phyloP scores from a whole-genome alignment of 2,113 vertebrate genomes.

The Euleptes europaea region DNA sequence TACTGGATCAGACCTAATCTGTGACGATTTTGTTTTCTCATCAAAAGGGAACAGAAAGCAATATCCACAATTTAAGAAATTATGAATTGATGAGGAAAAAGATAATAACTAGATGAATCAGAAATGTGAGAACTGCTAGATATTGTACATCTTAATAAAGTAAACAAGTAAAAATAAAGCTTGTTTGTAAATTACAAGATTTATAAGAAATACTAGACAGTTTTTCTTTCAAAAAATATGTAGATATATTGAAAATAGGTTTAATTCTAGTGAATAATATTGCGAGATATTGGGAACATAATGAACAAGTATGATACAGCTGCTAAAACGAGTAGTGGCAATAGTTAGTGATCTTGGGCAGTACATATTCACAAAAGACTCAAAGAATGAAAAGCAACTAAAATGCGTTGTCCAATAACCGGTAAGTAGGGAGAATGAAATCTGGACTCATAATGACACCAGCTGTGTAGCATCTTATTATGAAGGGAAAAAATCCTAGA shows the following conservation, averaged over 20 bases:
- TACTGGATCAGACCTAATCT: no score
- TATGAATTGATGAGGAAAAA: not conserved
- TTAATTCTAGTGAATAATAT: not conserved
- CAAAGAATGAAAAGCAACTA: not conserved
- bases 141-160: not conserved
- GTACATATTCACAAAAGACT: not conserved
- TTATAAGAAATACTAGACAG: not conserved
- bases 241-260: not conserved
- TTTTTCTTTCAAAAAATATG: not conserved
- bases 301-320: constrained; percentile 39
- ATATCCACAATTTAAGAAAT: not conserved
- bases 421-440: not conserved
- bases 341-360: constrained; percentile 1
- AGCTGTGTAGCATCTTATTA: not conserved
- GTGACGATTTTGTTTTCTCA: not conserved
- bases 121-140: not conserved
- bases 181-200: not conserved
- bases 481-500: not conserved
- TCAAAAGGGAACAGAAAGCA: not conserved
- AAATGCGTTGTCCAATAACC: not conserved
- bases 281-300: constrained; percentile 8
- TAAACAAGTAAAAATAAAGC: not conserved
- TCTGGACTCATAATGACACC: not conserved
- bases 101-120: not conserved
- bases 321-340: not conserved